phyloP scores from a whole-genome alignment of 2,113 vertebrate species.

The Sciurus niger region DNA sequence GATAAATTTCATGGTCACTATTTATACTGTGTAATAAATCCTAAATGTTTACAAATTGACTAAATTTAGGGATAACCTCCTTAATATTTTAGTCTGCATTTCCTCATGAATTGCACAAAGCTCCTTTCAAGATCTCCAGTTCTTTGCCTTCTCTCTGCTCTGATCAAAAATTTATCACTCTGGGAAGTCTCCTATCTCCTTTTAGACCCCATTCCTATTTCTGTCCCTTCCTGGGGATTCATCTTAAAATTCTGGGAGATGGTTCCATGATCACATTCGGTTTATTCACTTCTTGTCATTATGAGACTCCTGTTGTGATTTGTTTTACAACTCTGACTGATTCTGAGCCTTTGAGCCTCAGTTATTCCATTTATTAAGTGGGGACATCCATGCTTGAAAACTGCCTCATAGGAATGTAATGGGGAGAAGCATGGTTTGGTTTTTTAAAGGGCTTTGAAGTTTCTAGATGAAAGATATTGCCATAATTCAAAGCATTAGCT shows the following conservation, averaged over 20 bases:
- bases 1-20: background rate
- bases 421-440: background rate
- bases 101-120: conserved; percentile 19
- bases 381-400: background rate
- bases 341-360: conserved; percentile 30
- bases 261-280: background rate
- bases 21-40: conserved; percentile 31
- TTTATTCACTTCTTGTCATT: background rate
- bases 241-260: background rate
- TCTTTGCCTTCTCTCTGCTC: conserved; percentile 30
- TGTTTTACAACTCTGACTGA: background rate
- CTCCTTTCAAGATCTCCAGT: background rate
- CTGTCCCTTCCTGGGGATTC: conserved; percentile 41
- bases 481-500: conserved; percentile 68
- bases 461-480: conserved; percentile 77
- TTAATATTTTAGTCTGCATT: conserved; percentile 62
- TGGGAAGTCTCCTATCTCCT: background rate
- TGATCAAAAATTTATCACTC: conserved; percentile 69
- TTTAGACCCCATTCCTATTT: background rate
- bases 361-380: conserved; percentile 1
- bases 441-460: conserved; percentile 63
- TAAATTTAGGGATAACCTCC: background rate
- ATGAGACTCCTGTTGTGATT: background rate
- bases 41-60: conserved; percentile 63
- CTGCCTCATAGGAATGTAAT: background rate